A percentile compares a stretch with the other conserved stretches of the same genome.
phyloP scores from a whole-genome alignment of 2,888 invertebrate genomes.

The Nomada fucata region DNA sequence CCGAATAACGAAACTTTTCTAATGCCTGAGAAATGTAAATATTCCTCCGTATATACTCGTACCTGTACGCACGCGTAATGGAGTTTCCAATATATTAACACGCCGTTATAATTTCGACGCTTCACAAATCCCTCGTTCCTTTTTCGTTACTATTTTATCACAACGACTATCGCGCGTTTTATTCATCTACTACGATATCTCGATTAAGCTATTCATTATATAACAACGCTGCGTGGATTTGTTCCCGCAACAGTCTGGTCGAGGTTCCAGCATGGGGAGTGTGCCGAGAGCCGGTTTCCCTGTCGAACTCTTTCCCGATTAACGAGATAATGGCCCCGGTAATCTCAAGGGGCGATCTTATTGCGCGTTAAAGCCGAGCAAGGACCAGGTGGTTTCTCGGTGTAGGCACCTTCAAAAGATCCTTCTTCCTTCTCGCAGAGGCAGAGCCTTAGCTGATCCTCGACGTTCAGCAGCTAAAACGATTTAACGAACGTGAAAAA shows the following conservation, averaged over 20 bases:
- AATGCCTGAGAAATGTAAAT: no score
- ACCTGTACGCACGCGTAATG: no score
- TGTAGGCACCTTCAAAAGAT: constrained; percentile 60
- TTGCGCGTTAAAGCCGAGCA: constrained; percentile 82
- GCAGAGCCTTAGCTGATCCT: constrained; percentile 53
- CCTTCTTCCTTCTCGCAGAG: constrained; percentile 9
- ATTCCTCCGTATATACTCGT: no score
- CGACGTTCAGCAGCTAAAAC: constrained; percentile 69
- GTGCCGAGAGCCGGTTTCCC: constrained; percentile 42
- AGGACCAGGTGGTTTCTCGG: constrained; percentile 76
- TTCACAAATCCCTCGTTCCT: no score
- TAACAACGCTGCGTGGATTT: not conserved
- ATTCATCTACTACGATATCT: not conserved
- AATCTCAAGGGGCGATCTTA: constrained; percentile 81
- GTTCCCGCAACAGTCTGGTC: not conserved
- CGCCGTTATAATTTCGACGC: no score
- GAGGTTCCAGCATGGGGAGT: constrained; percentile 26
- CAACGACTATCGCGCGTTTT: not conserved
- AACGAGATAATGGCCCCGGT: constrained; percentile 78
- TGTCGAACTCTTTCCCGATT: constrained; percentile 81
- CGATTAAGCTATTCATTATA: not conserved
- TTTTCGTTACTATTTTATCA: not conserved
- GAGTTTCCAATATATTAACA: no score
- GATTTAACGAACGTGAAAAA: constrained; percentile 71
- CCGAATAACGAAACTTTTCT: no score